Evolutionary conservation across 2,888 invertebrate genomes (phyloP).

Genomic region (Onchidella celtica): DNA sequence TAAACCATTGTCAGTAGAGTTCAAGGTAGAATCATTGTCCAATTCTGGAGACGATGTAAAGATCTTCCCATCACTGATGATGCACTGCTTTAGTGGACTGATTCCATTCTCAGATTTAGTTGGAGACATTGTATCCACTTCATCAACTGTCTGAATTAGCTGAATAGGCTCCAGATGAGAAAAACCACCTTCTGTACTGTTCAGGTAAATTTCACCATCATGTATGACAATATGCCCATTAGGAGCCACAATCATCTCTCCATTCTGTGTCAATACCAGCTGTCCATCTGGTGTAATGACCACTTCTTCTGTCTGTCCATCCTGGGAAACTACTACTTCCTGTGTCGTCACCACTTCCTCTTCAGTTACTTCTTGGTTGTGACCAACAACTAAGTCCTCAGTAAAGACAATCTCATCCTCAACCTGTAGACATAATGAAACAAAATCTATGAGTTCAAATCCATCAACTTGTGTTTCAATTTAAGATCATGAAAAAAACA

Average conservation of each 20-base stretch:
- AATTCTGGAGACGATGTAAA: slow-evolving; percentile 9
- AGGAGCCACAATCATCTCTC: slow-evolving; percentile 31
- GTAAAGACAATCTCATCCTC: slow-evolving; percentile 44
- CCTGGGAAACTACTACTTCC: slow-evolving; percentile 40
- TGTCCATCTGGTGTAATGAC: slow-evolving; percentile 44
- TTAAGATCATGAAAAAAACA: background rate
- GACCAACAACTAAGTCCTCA: slow-evolving; percentile 47
- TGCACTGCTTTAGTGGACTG: slow-evolving; percentile 37
- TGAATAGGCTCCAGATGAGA: slow-evolving; percentile 38
- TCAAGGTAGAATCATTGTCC: slow-evolving; percentile 20
- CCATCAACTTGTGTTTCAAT: too few relatives aligned
- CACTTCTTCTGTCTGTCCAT: slow-evolving; percentile 40
- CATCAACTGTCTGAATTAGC: slow-evolving; percentile 42
- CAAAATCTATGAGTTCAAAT: too few relatives aligned
- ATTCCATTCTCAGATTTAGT: slow-evolving; percentile 21
- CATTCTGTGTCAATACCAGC: slow-evolving; percentile 30
- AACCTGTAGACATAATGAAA: background rate
- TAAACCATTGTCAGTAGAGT: slow-evolving; percentile 30
- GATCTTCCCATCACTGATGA: slow-evolving; percentile 36
- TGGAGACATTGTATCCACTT: slow-evolving; percentile 12
- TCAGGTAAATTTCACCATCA: slow-evolving; percentile 39
- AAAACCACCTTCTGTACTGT: slow-evolving; percentile 30
- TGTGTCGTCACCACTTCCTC: slow-evolving; percentile 48
- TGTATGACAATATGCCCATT: slow-evolving; percentile 46
- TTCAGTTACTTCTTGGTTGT: slow-evolving; percentile 49